Evolutionary conservation across 2,797 vertebrate species (phyloP), one percentile per base, ranked within the genome.

Genomic region (Muscicapa comitata): DNA sequence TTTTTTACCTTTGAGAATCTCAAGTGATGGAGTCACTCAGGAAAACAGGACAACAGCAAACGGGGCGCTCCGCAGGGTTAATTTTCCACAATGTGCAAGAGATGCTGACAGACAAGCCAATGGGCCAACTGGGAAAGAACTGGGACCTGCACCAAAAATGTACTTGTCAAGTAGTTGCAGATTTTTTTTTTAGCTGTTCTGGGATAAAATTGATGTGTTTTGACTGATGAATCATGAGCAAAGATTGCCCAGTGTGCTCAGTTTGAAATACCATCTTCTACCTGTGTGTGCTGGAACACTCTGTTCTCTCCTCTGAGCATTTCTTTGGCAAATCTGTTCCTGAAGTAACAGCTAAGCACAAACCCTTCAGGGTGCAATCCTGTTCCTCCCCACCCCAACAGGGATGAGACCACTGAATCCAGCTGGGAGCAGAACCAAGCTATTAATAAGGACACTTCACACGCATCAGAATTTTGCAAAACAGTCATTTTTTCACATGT

Each of bases 221-320:
- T 97, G 95, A 97, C 95, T 97, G 95, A 96, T 97, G 95, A 97
- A 94, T 96, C 94, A 96, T 95, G 94, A 96, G 94, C 91, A 97
- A 94, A 96, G 96, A 94, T 96, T 96, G 94, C 95, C 95, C 96
- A 97, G 93, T 94, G 95, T 88, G 95, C 91, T 96, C 93, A 65
- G 94, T 96, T 86, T 96, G 95, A 97, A 95, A 96, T 97, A 95
- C 95, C 95, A 94, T 92, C 95, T 94, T 97, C 95, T 96, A 95
- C 96, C 95, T 96, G 95, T 96, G 93, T 94, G 94, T 96, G 95
- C 95, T 94, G 96, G 95, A 97, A 97, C 95, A 96, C 95, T 96
- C 91, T 97, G 95, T 97, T 96, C 96, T 76, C 93, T 96, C 89
- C 91, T 97, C 93, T 72, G 89, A 93, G 95, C 94, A 74, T 92